Base-by-base conservation (phyloP, 2,797 vertebrate genomes). In the Leptoclinus maculatus region DNA sequence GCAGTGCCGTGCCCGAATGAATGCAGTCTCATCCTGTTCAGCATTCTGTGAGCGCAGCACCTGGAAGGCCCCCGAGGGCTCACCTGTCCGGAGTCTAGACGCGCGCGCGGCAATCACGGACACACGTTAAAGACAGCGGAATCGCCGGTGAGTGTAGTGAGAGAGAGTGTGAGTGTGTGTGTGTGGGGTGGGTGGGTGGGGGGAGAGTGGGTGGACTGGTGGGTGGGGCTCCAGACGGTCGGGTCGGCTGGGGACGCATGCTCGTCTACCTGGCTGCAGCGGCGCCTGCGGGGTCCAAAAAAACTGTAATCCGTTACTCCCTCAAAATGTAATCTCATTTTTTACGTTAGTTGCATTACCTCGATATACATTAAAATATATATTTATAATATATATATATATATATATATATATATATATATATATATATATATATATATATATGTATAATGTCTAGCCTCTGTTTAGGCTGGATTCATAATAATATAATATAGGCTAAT, bases 51-150 rank as follows among this genome's bases (percentile, higher is more conserved):
- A 82, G 89, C 87, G 92, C 89, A 83, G 79, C 77, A 84, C 89
- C 87, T 87, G 32, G 83, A 43, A 91, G 83, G 92, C 86, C 92
- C 89, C 82, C 84, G 85, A 91, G 91, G 91, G 91, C 90, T 93
- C 93, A 95, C 94, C 94, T 94, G 93, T 88, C 78, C 84, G 84
- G 91, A 90, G 91, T 92, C 93, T 91, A 93, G 89, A 94, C 91
- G 67, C 86, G 53, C 83, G 49, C 49, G n/a, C 49, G 11, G 8
- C 23, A 0, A 36, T 25, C 74, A 5, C 49, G n/a, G 49, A 23
- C 70, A 17, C 80, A 8, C 66, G 3, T 25, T 29, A 36, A 32
- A 36, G 25, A 73, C 64, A n/a, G 45, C 64, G 83, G 84, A 58
- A 86, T 80, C 77, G 82, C 67, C 41, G 41, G 41, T 43, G 41